A percentile compares a stretch with the other conserved stretches of the same genome.
These are phyloP conservation scores for Tenthredo amoena DNA, from an alignment of 2,888 invertebrate genomes.

Conservation along the genomic window DNA sequence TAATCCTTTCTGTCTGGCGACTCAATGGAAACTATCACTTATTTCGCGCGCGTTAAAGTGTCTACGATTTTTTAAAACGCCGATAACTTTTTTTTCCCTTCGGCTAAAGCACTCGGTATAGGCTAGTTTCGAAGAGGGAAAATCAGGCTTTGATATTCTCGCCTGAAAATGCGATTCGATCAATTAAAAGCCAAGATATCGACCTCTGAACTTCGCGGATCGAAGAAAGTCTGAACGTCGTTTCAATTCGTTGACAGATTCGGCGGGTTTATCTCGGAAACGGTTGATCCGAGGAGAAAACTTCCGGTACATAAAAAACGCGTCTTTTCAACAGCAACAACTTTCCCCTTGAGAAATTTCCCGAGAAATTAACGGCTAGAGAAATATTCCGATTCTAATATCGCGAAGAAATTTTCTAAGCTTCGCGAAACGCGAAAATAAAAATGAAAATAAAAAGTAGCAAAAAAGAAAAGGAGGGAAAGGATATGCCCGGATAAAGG, in stretches of 20 bases:
- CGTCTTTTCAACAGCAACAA: background rate
- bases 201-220: background rate
- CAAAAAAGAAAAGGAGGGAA: slow-evolving; percentile 65
- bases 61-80: background rate
- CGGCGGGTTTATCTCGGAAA: background rate
- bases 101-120: background rate
- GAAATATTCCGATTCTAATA: background rate
- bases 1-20: background rate
- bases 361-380: background rate
- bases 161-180: background rate
- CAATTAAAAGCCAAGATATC: background rate
- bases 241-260: background rate
- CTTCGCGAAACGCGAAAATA: background rate
- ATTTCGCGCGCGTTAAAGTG: background rate
- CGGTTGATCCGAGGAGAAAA: background rate
- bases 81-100: background rate
- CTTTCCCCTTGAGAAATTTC: background rate
- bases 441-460: slow-evolving; percentile 51
- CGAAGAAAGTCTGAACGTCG: background rate
- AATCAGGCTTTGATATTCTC: background rate
- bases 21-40: background rate
- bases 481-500: slow-evolving; percentile 63
- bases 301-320: background rate
- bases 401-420: background rate
- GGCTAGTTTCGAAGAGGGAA: background rate